Conservation (phyloP, 2,113 vertebrate species). For the Spea bombifrons region DNA sequence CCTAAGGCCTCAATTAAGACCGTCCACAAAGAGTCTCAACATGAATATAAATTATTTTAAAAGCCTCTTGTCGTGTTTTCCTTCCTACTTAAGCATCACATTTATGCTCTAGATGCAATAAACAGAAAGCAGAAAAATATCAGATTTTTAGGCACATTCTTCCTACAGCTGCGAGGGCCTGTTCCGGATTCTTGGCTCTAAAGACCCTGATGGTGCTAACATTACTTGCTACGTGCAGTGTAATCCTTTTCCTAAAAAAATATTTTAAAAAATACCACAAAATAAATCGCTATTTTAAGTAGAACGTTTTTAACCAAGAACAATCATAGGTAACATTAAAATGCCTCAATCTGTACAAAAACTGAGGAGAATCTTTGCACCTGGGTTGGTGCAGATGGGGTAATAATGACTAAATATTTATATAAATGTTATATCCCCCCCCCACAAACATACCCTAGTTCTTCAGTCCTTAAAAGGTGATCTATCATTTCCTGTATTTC, state of each 20-base stretch:
- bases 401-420: too few relatives aligned
- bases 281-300: too few relatives aligned
- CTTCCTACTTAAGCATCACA: slow-evolving; percentile 24
- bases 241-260: neutral
- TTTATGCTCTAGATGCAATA: slow-evolving; percentile 30
- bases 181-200: slow-evolving; percentile 19
- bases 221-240: neutral
- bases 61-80: slow-evolving; percentile 40
- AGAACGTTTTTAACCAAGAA: too few relatives aligned
- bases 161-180: slow-evolving; percentile 19
- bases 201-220: too few relatives aligned
- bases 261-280: neutral
- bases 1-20: slow-evolving; percentile 45
- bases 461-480: too few relatives aligned
- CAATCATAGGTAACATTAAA: too few relatives aligned
- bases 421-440: too few relatives aligned
- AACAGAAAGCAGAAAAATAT: slow-evolving; percentile 42
- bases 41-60: slow-evolving; percentile 45
- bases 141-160: slow-evolving; percentile 11
- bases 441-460: too few relatives aligned
- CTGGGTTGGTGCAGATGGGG: too few relatives aligned
- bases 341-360: too few relatives aligned
- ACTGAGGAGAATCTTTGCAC: too few relatives aligned
- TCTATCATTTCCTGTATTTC: too few relatives aligned
- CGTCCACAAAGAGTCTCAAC: slow-evolving; percentile 43